phyloP scores from a whole-genome alignment of 1,140 invertebrate genomes.

The Drosophila tani region DNA sequence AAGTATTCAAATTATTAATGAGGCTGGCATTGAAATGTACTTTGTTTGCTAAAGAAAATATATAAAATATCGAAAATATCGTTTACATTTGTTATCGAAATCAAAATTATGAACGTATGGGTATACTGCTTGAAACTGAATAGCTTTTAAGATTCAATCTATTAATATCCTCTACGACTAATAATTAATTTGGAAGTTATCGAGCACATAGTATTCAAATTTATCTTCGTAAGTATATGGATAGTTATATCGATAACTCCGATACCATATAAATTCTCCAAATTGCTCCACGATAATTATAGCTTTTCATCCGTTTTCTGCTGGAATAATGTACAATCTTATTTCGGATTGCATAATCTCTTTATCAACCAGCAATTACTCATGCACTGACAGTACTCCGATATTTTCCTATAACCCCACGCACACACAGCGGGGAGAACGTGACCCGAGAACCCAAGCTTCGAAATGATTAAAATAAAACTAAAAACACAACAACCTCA shows the following conservation, averaged over 20 bases:
- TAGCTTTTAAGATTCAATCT: too few relatives aligned
- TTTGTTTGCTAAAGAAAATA: neutral
- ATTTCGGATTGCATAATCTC: conserved; percentile 36
- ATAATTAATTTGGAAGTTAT: too few relatives aligned
- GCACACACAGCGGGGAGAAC: conserved; percentile 48
- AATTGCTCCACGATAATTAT: neutral
- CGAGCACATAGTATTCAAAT: too few relatives aligned
- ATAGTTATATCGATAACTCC: neutral
- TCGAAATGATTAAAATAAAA: conserved; percentile 38
- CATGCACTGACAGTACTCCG: conserved; percentile 34
- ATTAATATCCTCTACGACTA: neutral
- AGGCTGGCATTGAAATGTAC: neutral
- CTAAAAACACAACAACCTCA: conserved; percentile 35
- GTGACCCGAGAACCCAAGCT: conserved; percentile 52
- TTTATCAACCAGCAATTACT: conserved; percentile 38
- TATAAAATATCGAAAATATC: neutral
- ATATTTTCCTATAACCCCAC: conserved; percentile 24
- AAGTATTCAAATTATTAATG: neutral
- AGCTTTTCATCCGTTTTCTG: neutral
- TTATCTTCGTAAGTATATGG: neutral
- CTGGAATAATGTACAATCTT: neutral
- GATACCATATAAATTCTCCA: neutral
- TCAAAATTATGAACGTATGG: neutral
- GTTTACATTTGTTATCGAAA: neutral
- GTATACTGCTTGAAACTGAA: neutral